Evolutionary conservation across 2,888 invertebrate genomes (phyloP).

Genomic region (Osmoderma eremita): DNA sequence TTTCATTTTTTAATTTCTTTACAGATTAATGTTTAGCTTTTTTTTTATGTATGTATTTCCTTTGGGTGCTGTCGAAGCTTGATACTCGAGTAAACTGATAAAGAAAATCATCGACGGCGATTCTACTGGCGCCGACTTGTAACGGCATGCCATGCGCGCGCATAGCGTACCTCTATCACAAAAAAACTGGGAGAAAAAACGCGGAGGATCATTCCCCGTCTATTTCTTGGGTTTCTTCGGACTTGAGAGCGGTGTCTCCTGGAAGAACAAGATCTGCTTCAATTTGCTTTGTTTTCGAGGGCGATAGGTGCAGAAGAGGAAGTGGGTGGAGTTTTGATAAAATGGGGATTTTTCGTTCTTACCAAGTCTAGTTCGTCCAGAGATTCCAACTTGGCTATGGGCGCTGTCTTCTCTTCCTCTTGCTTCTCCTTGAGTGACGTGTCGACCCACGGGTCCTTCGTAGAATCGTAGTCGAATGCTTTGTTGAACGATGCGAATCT

Average conservation of each 20-base stretch:
- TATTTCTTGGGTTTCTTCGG: slow-evolving; percentile 53
- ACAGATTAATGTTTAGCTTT: background rate
- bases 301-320: background rate
- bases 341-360: slow-evolving; percentile 45
- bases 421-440: slow-evolving; percentile 48
- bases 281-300: slow-evolving; percentile 31
- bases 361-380: slow-evolving; percentile 72
- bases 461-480: slow-evolving; percentile 61
- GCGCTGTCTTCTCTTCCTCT: slow-evolving; percentile 65
- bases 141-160: background rate
- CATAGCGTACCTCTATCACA: slow-evolving; percentile 2
- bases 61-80: slow-evolving; percentile 20
- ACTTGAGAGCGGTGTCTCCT: slow-evolving; percentile 53
- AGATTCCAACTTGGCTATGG: slow-evolving; percentile 74
- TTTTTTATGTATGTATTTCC: background rate
- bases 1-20: too few relatives aligned
- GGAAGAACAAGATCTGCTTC: slow-evolving; percentile 45
- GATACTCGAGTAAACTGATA: slow-evolving; percentile 23
- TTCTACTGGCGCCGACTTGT: slow-evolving; percentile 13
- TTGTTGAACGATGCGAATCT: slow-evolving; percentile 63
- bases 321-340: background rate
- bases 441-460: slow-evolving; percentile 52
- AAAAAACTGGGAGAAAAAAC: background rate
- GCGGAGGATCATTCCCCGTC: slow-evolving; percentile 8
- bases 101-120: slow-evolving; percentile 23